Evolutionary conservation across 92 coral and sea anemone genomes (phyloP).

Genomic region (Ricordea florida): DNA sequence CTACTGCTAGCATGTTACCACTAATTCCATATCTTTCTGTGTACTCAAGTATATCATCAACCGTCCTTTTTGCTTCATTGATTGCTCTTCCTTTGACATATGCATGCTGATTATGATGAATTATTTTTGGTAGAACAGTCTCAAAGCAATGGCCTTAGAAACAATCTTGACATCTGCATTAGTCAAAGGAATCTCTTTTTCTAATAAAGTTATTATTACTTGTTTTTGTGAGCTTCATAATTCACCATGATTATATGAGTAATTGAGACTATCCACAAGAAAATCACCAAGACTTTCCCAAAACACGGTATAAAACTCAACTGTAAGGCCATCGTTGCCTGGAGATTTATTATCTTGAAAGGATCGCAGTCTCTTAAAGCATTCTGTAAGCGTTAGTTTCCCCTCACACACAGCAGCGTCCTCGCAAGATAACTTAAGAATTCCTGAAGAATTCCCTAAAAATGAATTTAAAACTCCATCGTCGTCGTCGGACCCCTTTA

Average conservation of each 20-base stretch:
- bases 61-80: neutral
- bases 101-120: neutral
- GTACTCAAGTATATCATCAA: slow-evolving; percentile 7
- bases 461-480: neutral
- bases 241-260: slow-evolving; percentile 21
- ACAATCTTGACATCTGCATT: neutral
- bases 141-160: neutral
- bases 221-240: slow-evolving; percentile 33
- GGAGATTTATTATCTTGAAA: no score
- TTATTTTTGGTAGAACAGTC: neutral
- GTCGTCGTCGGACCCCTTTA: neutral
- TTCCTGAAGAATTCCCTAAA: no score
- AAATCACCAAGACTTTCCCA: slow-evolving; percentile 22
- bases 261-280: slow-evolving; percentile 33
- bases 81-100: slow-evolving; percentile 37
- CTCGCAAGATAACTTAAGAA: neutral
- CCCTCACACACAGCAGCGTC: no score
- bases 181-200: slow-evolving; percentile 9
- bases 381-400: no score
- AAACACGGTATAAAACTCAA: neutral
- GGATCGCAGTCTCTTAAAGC: no score
- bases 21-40: neutral
- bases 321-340: neutral
- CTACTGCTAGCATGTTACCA: neutral
- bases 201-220: slow-evolving; percentile 19